These are phyloP conservation scores for Alauda arvensis DNA, from an alignment of 2,797 vertebrate species.

Conservation along the genomic window DNA sequence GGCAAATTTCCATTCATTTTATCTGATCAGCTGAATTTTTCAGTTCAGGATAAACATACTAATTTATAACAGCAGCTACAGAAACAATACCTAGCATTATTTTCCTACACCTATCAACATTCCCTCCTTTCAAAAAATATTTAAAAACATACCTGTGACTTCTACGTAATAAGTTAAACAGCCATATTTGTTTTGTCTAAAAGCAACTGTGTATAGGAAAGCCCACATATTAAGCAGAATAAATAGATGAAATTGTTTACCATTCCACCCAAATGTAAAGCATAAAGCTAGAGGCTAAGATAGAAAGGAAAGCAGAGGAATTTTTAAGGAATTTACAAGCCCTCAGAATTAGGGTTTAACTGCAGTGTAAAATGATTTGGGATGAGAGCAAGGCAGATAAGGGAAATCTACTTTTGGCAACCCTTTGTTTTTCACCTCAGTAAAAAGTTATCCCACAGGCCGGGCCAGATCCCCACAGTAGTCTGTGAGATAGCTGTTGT, in stretches of 20 bases:
- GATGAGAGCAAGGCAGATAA: background rate
- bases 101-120: background rate
- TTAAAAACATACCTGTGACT: background rate
- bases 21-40: background rate
- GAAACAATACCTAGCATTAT: background rate
- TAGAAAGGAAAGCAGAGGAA: background rate
- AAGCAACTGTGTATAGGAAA: background rate
- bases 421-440: background rate
- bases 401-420: background rate
- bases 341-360: background rate
- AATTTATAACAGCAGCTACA: background rate
- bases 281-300: background rate
- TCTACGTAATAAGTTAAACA: background rate
- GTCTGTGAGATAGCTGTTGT: background rate
- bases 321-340: background rate
- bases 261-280: background rate
- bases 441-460: background rate
- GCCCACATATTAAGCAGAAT: background rate
- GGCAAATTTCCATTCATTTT: background rate
- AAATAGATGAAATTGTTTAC: background rate
- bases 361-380: background rate
- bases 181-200: background rate
- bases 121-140: rapidly evolving
- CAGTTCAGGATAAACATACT: background rate
- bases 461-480: background rate